Evolutionary conservation across 2,113 vertebrate genomes (phyloP).

Genomic region (Phylloscopus trochilus): DNA sequence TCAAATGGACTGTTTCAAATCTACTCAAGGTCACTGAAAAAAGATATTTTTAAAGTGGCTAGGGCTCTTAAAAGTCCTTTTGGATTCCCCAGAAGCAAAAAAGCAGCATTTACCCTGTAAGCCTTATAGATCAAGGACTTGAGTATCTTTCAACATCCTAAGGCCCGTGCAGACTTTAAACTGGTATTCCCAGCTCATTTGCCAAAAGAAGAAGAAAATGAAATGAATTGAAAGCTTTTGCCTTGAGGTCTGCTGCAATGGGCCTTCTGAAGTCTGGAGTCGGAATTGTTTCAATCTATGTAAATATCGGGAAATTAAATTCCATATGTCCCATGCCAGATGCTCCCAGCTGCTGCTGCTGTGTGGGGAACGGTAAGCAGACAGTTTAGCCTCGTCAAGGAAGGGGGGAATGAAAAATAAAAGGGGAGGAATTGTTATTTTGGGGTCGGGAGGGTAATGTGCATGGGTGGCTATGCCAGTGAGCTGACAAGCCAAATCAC

Average conservation of each 20-base stretch:
- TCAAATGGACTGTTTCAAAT: constrained; percentile 56
- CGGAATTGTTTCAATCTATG: constrained; percentile 76
- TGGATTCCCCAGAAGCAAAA: constrained; percentile 68
- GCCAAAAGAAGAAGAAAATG: constrained; percentile 56
- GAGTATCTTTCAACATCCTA: constrained; percentile 53
- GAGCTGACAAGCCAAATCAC: constrained; percentile 56
- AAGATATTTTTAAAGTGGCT: constrained; percentile 51
- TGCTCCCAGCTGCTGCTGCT: constrained; percentile 74
- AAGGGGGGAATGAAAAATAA: background rate
- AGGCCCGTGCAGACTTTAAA: constrained; percentile 35
- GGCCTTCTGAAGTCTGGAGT: constrained; percentile 67
- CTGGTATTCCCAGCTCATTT: constrained; percentile 66
- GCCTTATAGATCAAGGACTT: constrained; percentile 53
- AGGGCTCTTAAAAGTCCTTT: constrained; percentile 49
- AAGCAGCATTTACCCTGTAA: constrained; percentile 47
- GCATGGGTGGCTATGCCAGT: constrained; percentile 38
- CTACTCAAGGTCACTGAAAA: constrained; percentile 64
- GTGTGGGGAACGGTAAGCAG: constrained; percentile 60
- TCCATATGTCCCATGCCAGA: constrained; percentile 74
- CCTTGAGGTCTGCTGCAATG: constrained; percentile 65
- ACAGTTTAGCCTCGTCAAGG: constrained; percentile 54
- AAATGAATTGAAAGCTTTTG: constrained; percentile 65
- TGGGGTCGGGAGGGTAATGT: constrained; percentile 43
- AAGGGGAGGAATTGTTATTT: background rate
- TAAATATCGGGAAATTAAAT: constrained; percentile 81